Conservation (phyloP, 1,140 invertebrate species). For the Neotoxoptera formosana region DNA sequence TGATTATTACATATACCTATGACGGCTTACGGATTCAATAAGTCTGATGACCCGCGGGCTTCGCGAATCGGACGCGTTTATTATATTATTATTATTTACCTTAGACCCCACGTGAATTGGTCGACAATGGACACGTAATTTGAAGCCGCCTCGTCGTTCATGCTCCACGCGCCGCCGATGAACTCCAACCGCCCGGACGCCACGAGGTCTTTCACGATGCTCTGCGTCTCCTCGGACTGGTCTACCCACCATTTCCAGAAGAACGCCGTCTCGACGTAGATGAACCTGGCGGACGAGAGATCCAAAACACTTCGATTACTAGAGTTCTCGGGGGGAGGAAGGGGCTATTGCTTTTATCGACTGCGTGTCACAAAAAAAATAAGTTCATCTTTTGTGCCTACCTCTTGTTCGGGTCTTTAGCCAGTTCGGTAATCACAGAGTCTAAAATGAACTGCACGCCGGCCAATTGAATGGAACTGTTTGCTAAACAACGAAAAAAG, state of each 20-base stretch:
- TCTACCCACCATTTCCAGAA: conserved; percentile 74
- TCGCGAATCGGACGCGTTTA: neutral
- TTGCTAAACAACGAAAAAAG: conserved; percentile 27
- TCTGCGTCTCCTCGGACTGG: conserved; percentile 66
- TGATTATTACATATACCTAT: neutral
- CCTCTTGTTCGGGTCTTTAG: conserved; percentile 66
- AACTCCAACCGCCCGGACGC: conserved; percentile 70
- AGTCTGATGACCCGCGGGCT: neutral
- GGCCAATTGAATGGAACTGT: conserved; percentile 53
- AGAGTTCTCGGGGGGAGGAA: neutral
- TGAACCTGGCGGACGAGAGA: conserved; percentile 65
- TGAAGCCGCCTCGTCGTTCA: conserved; percentile 76
- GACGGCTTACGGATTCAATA: neutral
- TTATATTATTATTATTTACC: conserved; percentile 57
- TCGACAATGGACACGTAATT: conserved; percentile 77
- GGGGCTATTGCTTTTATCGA: neutral
- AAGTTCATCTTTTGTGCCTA: conserved; percentile 41
- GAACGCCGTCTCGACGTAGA: conserved; percentile 76
- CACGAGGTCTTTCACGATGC: conserved; percentile 64
- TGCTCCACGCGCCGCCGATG: conserved; percentile 69
- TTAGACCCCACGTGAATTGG: conserved; percentile 68
- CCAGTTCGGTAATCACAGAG: conserved; percentile 68
- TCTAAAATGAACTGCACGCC: conserved; percentile 71
- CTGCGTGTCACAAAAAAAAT: neutral
- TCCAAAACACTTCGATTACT: neutral